A percentile compares a stretch with the other conserved stretches of the same genome.
Conservation (phyloP, 2,113 vertebrate genomes). For the Antennarius striatus region DNA sequence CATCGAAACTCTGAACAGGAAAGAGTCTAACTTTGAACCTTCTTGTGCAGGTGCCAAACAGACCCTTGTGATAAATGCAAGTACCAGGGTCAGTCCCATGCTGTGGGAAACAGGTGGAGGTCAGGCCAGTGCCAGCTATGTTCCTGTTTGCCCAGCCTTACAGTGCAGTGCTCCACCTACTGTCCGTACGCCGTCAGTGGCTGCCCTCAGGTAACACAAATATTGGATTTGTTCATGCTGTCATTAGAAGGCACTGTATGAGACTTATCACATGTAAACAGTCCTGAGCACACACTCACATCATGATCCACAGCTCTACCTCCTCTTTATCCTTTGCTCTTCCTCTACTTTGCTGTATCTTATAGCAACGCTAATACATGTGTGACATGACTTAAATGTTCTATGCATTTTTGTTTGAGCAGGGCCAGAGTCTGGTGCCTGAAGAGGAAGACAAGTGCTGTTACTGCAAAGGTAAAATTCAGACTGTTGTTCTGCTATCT, state of each 20-base stretch:
- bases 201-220: conserved; percentile 83
- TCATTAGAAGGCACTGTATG: background rate
- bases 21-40: too few species aligned
- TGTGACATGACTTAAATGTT: background rate
- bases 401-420: conserved; percentile 23
- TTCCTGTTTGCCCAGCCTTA: conserved; percentile 80
- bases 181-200: conserved; percentile 76
- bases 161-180: conserved; percentile 79
- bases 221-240: background rate
- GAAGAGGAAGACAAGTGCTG: conserved; percentile 81
- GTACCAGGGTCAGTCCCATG: conserved; percentile 70
- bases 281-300: too few species aligned
- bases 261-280: conserved; percentile 11
- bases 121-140: conserved; percentile 82
- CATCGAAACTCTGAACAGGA: too few species aligned
- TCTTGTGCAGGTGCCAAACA: conserved; percentile 82
- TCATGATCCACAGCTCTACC: background rate
- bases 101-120: conserved; percentile 83
- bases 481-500: conserved; percentile 4
- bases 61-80: conserved; percentile 82
- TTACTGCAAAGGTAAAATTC: conserved; percentile 75
- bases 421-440: conserved; percentile 81
- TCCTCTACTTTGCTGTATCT: background rate
- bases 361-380: background rate
- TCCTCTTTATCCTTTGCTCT: background rate